Evolutionary conservation across 2,797 vertebrate species (phyloP).

Genomic region (Cyprinodon diabolis): DNA sequence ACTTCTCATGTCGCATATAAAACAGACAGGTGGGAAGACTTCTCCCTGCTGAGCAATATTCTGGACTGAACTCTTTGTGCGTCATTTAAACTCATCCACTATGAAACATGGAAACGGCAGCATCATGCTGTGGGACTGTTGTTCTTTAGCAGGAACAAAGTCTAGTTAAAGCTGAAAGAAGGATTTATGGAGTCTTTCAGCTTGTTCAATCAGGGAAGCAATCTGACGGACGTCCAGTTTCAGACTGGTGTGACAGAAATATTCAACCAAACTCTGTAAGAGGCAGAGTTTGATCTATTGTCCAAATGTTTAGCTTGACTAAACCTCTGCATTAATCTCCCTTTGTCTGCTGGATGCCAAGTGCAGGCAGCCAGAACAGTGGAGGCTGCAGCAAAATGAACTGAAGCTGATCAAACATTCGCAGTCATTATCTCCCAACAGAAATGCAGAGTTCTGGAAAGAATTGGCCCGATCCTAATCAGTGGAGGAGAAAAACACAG

Average conservation of each 20-base stretch:
- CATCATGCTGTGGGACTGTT: too few relatives aligned
- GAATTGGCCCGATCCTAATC: conserved; percentile 27
- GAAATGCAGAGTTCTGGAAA: conserved; percentile 14
- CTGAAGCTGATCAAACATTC: conserved; percentile 38
- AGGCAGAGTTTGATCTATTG: conserved; percentile 35
- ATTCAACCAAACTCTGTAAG: conserved; percentile 11
- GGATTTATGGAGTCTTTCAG: neutral
- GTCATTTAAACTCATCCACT: too few relatives aligned
- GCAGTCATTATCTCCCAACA: conserved; percentile 22
- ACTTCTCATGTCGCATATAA: too few relatives aligned
- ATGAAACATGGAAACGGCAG: too few relatives aligned
- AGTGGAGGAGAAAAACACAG: conserved; percentile 5
- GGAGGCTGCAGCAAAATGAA: conserved; percentile 24
- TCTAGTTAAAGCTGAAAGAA: neutral
- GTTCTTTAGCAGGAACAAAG: neutral
- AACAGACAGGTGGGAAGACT: too few relatives aligned
- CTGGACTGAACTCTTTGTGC: too few relatives aligned
- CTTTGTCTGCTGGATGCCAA: conserved; percentile 48
- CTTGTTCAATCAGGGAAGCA: neutral
- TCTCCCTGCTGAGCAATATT: too few relatives aligned
- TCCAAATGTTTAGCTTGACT: conserved; percentile 15
- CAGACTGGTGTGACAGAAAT: neutral
- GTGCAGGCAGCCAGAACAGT: conserved; percentile 14
- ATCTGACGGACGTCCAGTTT: neutral
- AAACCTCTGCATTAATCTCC: conserved; percentile 48